Evolutionary conservation across 1,140 invertebrate genomes (phyloP).

Genomic region (Amphibalanus amphitrite): DNA sequence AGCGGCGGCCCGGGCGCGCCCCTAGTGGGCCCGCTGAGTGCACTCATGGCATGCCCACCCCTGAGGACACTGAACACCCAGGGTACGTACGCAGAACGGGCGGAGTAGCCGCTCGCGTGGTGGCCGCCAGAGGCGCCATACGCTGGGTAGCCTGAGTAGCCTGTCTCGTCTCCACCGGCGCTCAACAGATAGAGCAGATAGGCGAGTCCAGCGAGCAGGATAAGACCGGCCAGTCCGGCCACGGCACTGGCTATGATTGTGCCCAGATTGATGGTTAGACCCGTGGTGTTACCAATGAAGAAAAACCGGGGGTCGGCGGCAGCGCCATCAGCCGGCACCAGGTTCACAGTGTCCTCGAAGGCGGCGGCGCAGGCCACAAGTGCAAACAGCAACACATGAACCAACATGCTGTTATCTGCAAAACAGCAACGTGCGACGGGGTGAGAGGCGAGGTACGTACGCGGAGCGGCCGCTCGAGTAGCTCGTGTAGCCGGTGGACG

Average conservation of each 20-base stretch:
- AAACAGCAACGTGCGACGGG: neutral
- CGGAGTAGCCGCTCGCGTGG: neutral
- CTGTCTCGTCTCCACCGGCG: neutral
- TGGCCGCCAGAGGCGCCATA: neutral
- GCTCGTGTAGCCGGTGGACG: neutral
- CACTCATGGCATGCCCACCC: neutral
- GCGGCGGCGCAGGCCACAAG: neutral
- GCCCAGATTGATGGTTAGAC: neutral
- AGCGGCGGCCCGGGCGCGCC: too few relatives aligned
- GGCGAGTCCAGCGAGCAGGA: neutral
- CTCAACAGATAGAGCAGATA: neutral
- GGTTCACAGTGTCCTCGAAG: neutral
- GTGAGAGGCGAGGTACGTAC: neutral
- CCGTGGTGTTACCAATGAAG: constrained; percentile 1
- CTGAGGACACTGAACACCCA: neutral
- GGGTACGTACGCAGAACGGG: constrained; percentile 1
- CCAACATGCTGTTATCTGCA: constrained; percentile 5
- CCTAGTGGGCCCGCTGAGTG: neutral
- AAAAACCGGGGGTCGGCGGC: neutral
- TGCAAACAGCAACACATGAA: neutral
- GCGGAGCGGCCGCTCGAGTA: neutral
- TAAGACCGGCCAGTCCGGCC: neutral
- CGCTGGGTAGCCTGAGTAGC: neutral
- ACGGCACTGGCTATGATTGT: neutral
- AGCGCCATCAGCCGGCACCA: neutral